Percentiles rank a stretch among this genome's conserved stretches.
These are phyloP conservation scores for Ceratina calcarata DNA, from an alignment of 1,140 invertebrate genomes.

Conservation along the genomic window DNA sequence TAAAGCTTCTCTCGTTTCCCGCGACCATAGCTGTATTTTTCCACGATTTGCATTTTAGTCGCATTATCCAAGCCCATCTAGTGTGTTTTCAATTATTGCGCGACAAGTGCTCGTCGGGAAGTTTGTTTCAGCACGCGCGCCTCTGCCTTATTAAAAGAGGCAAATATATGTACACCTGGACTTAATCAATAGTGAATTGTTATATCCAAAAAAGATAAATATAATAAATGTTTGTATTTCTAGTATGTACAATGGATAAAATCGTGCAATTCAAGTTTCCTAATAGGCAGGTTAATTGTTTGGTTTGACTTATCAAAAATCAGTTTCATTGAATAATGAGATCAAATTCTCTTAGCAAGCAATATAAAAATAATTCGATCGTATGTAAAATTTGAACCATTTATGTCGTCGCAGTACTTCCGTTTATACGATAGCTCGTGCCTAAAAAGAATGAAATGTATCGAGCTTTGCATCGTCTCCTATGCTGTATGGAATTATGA, in stretches of 20 bases:
- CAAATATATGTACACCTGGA: no score
- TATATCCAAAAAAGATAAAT: no score
- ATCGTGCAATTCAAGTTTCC: no score
- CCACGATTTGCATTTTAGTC: slow-evolving; percentile 25
- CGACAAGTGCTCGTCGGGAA: neutral
- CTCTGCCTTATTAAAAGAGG: no score
- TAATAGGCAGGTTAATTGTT: no score
- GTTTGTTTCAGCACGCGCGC: no score
- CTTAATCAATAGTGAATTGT: no score
- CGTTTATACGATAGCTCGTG: slow-evolving; percentile 20
- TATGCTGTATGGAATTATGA: slow-evolving; percentile 51
- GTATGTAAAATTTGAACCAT: neutral
- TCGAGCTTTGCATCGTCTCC: slow-evolving; percentile 16
- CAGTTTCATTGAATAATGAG: no score
- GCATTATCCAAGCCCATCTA: slow-evolving; percentile 1
- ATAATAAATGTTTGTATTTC: no score
- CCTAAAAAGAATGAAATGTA: slow-evolving; percentile 29
- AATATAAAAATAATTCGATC: neutral
- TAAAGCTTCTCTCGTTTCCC: slow-evolving; percentile 9
- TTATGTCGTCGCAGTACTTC: neutral
- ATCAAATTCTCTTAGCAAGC: no score
- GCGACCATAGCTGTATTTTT: neutral
- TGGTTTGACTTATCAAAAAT: no score
- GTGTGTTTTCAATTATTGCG: slow-evolving; percentile 4
- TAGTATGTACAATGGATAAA: no score